These are phyloP conservation scores for Nannospalax galili DNA, from an alignment of 2,113 vertebrate species.

Conservation along the genomic window DNA sequence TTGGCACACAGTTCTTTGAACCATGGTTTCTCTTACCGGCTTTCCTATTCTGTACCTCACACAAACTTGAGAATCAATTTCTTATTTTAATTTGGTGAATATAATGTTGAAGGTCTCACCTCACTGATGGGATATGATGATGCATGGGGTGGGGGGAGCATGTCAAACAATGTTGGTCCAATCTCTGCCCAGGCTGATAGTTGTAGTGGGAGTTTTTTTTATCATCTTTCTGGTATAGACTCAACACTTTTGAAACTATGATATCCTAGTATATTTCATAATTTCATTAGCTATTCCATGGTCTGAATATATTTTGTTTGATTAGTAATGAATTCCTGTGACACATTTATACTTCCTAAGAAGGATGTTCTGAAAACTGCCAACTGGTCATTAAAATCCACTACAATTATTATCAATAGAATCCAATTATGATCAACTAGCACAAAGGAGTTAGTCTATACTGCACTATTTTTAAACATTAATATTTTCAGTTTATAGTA, in stretches of 20 bases:
- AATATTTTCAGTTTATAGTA: conserved; percentile 62
- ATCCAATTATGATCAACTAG: conserved; percentile 68
- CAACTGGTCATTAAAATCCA: conserved; percentile 70
- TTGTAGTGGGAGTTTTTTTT: neutral
- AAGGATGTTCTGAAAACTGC: conserved; percentile 53
- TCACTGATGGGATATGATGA: neutral
- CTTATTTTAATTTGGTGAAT: conserved; percentile 50
- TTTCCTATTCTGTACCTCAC: neutral
- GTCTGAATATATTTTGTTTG: conserved; percentile 60
- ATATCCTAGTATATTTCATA: conserved; percentile 16
- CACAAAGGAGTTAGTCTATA: conserved; percentile 22
- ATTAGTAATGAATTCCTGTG: conserved; percentile 65
- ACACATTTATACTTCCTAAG: conserved; percentile 65
- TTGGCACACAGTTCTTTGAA: conserved; percentile 15
- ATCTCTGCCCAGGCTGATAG: neutral
- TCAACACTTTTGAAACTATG: conserved; percentile 43
- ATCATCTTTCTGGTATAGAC: neutral
- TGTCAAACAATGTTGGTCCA: neutral
- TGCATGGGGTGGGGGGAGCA: neutral
- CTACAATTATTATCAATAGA: conserved; percentile 61
- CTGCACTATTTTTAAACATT: conserved; percentile 54
- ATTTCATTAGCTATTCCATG: conserved; percentile 57
- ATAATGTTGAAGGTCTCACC: neutral
- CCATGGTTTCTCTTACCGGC: neutral
- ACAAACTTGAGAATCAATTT: conserved; percentile 17